Evolutionary conservation across 2,113 vertebrate genomes (phyloP).

Genomic region (Mungos mungo): DNA sequence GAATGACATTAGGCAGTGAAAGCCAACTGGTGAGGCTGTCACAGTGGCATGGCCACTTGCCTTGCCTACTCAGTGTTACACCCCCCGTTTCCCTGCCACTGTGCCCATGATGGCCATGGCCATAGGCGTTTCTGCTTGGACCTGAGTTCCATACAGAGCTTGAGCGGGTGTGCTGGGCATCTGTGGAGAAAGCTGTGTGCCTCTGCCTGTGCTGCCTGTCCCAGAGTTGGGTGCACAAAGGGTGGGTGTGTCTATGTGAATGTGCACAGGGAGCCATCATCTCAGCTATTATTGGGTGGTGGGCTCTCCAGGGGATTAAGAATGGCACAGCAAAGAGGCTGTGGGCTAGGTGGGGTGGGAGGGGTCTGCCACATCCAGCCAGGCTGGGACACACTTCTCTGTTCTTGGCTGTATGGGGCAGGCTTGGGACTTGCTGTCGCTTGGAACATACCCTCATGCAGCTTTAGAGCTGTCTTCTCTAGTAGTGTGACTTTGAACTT

Average conservation of each 20-base stretch:
- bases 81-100: neutral
- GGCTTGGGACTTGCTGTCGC: neutral
- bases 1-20: conserved; percentile 92
- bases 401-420: neutral
- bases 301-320: neutral
- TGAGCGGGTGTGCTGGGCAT: fast-evolving
- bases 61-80: neutral
- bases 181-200: neutral
- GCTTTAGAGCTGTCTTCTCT: neutral
- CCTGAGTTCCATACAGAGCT: neutral
- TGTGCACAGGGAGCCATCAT: neutral
- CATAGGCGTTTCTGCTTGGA: neutral
- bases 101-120: neutral
- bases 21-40: conserved; percentile 90
- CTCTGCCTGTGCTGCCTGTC: neutral
- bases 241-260: neutral
- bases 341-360: neutral
- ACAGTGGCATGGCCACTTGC: neutral
- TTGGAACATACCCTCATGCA: fast-evolving
- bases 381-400: neutral
- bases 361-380: neutral
- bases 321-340: neutral
- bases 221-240: neutral
- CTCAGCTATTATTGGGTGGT: neutral
- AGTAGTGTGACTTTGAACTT: neutral